These are phyloP conservation scores for Apistogramma diplotaenia DNA, from an alignment of 2,113 vertebrate species.

Conservation along the genomic window DNA sequence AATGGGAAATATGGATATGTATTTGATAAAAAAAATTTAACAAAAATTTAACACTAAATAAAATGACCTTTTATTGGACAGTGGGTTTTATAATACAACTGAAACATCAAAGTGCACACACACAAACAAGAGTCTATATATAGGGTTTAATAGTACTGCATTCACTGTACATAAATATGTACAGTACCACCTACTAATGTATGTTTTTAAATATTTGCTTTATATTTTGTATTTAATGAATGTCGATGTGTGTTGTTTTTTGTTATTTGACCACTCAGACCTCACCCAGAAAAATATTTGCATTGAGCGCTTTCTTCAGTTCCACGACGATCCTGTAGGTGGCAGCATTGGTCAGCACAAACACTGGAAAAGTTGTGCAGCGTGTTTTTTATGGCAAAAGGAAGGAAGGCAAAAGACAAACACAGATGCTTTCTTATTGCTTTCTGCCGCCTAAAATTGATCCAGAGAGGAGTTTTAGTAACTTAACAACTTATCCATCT, in stretches of 20 bases:
- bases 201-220: too few species aligned
- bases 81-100: background rate
- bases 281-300: too few species aligned
- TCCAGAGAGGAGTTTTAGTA: background rate
- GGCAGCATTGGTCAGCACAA: constrained; percentile 17
- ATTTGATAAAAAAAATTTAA: background rate
- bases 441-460: background rate
- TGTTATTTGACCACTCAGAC: too few species aligned
- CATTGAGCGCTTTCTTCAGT: background rate
- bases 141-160: too few species aligned
- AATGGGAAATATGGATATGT: too few species aligned
- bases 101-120: background rate
- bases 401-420: background rate
- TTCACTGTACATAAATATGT: too few species aligned
- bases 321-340: constrained; percentile 2
- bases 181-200: too few species aligned
- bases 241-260: too few species aligned
- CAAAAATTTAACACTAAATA: background rate
- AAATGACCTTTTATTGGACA: background rate
- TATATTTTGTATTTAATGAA: too few species aligned
- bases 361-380: background rate
- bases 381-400: background rate
- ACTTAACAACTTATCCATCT: too few species aligned
- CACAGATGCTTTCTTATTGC: background rate
- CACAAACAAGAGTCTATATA: background rate